Evolutionary conservation across 2,888 invertebrate species (phyloP).

Genomic region (Pycnomerus fuliginosus): DNA sequence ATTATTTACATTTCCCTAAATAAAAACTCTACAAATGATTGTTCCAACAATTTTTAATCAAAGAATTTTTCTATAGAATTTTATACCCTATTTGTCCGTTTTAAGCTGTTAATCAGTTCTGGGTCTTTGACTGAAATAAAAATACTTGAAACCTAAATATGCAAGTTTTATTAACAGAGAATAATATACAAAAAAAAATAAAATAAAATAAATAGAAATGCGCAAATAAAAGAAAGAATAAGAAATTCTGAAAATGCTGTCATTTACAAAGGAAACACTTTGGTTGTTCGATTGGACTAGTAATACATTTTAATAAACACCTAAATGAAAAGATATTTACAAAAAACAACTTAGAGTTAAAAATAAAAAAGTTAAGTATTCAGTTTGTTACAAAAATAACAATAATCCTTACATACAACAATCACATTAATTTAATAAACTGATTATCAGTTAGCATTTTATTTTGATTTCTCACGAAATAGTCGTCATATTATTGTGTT

Average conservation of each 20-base stretch:
- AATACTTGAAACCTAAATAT: constrained; percentile 4
- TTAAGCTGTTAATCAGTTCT: too few species aligned
- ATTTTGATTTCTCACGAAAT: constrained; percentile 12
- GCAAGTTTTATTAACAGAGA: constrained; percentile 32
- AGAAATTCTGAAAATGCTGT: constrained; percentile 10
- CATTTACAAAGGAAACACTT: constrained; percentile 42
- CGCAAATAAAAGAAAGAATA: constrained; percentile 3
- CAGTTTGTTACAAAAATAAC: constrained; percentile 32
- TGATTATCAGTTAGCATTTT: constrained; percentile 44
- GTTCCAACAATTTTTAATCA: constrained; percentile 8
- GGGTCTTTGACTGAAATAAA: too few species aligned
- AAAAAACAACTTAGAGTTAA: constrained; percentile 18
- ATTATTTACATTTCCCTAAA: constrained; percentile 33
- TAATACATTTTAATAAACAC: constrained; percentile 29
- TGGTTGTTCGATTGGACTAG: constrained; percentile 54
- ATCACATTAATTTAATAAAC: constrained; percentile 42
- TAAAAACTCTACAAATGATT: constrained; percentile 30
- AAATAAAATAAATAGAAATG: constrained; percentile 25
- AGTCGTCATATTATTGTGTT: constrained; percentile 5
- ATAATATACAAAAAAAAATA: constrained; percentile 26
- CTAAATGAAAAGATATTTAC: constrained; percentile 25
- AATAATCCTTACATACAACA: constrained; percentile 29
- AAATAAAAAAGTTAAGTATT: constrained; percentile 19
- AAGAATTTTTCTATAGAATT: constrained; percentile 12
- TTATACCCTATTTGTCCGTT: constrained; percentile 50